Conservation (phyloP, 2,888 invertebrate genomes). For the Busseola fusca region DNA sequence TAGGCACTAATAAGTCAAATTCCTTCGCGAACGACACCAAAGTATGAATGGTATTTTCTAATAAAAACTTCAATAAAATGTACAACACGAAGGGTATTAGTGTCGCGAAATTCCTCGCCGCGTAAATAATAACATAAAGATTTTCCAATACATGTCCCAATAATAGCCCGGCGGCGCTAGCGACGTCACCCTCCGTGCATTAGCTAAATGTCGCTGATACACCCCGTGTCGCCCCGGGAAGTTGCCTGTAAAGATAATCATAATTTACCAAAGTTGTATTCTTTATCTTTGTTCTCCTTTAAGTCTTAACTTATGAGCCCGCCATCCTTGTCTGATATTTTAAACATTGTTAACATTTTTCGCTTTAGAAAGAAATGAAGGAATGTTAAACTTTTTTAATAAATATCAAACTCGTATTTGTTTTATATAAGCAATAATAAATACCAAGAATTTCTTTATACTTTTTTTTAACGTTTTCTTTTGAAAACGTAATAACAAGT, state of each 20-base stretch:
- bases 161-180: conserved; percentile 65
- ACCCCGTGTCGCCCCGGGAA: conserved; percentile 44
- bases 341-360: conserved; percentile 58
- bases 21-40: conserved; percentile 66
- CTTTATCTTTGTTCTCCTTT: conserved; percentile 46
- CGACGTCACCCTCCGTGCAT: conserved; percentile 48
- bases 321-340: conserved; percentile 50
- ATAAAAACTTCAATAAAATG: conserved; percentile 83
- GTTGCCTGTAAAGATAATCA: conserved; percentile 58
- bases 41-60: conserved; percentile 80
- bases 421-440: conserved; percentile 61
- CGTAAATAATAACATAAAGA: conserved; percentile 85
- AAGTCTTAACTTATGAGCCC: conserved; percentile 55
- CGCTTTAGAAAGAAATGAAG: conserved; percentile 50
- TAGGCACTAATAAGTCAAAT: conserved; percentile 69
- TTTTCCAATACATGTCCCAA: conserved; percentile 82
- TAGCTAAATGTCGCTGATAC: conserved; percentile 57
- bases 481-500: conserved; percentile 47
- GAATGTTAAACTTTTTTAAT: conserved; percentile 65
- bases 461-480: conserved; percentile 35
- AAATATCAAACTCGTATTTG: conserved; percentile 60
- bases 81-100: conserved; percentile 81
- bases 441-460: conserved; percentile 58
- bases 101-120: conserved; percentile 77
- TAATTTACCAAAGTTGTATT: conserved; percentile 51